Conservation (phyloP, 2,113 vertebrate genomes). For the Oxygymnocypris stewartii region DNA sequence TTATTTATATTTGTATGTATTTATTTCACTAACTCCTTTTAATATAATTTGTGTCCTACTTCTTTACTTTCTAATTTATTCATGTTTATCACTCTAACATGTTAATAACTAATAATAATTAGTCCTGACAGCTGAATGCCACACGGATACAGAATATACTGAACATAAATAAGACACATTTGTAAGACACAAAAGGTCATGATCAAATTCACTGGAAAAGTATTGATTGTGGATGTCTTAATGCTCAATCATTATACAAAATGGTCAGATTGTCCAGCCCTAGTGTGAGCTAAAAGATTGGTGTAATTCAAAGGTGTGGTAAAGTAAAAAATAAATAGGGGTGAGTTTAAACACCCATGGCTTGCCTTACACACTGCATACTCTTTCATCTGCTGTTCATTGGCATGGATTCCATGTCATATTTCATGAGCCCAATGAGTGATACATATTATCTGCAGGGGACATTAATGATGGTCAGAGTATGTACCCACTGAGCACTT, state of each 20-base stretch:
- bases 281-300: not conserved
- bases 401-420: slow-evolving; percentile 31
- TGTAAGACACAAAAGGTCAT: not conserved
- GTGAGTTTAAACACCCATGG: slow-evolving; percentile 10
- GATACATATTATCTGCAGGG: slow-evolving; percentile 52
- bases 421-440: slow-evolving; percentile 48
- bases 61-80: too few relatives aligned
- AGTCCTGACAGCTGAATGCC: too few relatives aligned
- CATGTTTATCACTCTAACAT: too few relatives aligned
- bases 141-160: too few relatives aligned
- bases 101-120: too few relatives aligned
- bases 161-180: not conserved
- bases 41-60: too few relatives aligned
- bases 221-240: too few relatives aligned
- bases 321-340: not conserved
- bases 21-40: too few relatives aligned
- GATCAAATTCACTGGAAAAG: too few relatives aligned
- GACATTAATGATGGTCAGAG: slow-evolving; percentile 57
- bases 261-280: not conserved
- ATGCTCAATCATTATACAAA: too few relatives aligned
- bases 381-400: slow-evolving; percentile 49
- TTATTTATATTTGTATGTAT: too few relatives aligned
- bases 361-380: not conserved
- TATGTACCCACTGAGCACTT: slow-evolving; percentile 49
- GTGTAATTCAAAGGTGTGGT: not conserved